Percentiles rank a stretch among this genome's conserved stretches.
Evolutionary conservation across 2,113 vertebrate genomes (phyloP).

Genomic region (Nerophis lumbriciformis): DNA sequence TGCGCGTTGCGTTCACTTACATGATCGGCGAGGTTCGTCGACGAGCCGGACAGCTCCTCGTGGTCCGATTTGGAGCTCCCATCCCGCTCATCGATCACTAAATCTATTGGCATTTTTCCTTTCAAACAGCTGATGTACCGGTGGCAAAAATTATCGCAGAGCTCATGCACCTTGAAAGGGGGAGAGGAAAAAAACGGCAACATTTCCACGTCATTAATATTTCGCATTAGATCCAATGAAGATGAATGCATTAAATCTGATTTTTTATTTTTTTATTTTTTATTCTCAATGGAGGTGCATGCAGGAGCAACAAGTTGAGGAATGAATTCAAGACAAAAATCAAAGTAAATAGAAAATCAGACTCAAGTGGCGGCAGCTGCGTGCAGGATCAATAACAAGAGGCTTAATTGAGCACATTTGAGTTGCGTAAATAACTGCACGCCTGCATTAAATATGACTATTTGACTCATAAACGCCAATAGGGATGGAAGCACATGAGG

Average conservation of each 20-base stretch:
- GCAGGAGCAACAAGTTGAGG: conserved; percentile 84
- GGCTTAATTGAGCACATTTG: conserved; percentile 22
- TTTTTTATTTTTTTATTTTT: conserved; percentile 53
- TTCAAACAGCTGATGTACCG: conserved; percentile 99
- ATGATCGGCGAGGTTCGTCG: conserved; percentile 97
- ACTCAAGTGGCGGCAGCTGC: conserved; percentile 54
- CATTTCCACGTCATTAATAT: conserved; percentile 1
- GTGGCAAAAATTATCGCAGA: conserved; percentile 99
- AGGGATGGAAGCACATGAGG: conserved; percentile 1
- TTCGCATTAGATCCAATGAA: no score
- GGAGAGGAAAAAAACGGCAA: conserved; percentile 21
- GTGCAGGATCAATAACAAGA: conserved; percentile 52
- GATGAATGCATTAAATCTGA: no score
- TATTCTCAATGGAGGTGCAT: conserved; percentile 82
- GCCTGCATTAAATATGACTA: conserved; percentile 30
- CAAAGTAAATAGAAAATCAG: conserved; percentile 17
- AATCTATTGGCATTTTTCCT: conserved; percentile 99
- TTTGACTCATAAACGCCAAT: conserved; percentile 5
- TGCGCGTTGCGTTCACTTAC: conserved; percentile 75
- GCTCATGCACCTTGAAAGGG: conserved; percentile 90
- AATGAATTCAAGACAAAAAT: background rate
- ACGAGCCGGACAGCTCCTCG: conserved; percentile 98
- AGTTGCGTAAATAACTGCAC: conserved; percentile 30
- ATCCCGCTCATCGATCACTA: conserved; percentile 98
- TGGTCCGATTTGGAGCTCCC: conserved; percentile 99